These are phyloP conservation scores for Drosophila subpulchrella DNA, from an alignment of 1,140 invertebrate species.

Conservation along the genomic window DNA sequence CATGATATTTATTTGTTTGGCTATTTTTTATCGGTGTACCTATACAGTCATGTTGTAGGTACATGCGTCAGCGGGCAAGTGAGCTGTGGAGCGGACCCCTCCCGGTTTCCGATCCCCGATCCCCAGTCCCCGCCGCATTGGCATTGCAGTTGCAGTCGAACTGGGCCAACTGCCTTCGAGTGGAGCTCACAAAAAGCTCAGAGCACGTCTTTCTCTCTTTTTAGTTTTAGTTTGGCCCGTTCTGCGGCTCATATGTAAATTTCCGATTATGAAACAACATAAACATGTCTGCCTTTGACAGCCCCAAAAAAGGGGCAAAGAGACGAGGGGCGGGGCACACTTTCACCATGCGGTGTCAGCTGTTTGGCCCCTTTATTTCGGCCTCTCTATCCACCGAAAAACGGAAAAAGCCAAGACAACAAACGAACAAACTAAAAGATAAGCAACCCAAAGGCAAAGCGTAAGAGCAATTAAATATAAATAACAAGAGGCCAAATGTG, in stretches of 20 bases:
- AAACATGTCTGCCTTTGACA: slow-evolving; percentile 58
- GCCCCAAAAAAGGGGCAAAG: slow-evolving; percentile 3
- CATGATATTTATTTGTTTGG: background rate
- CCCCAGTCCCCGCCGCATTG: background rate
- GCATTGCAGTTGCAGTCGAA: slow-evolving; percentile 46
- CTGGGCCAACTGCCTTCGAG: slow-evolving; percentile 40
- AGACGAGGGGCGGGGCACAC: slow-evolving; percentile 40
- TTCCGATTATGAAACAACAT: slow-evolving; percentile 79
- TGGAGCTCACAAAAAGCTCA: slow-evolving; percentile 13
- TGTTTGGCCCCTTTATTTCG: slow-evolving; percentile 55
- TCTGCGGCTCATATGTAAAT: slow-evolving; percentile 67
- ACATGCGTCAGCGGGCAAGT: slow-evolving; percentile 46
- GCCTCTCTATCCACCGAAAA: slow-evolving; percentile 31
- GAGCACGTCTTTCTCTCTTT: slow-evolving; percentile 16
- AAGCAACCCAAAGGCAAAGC: slow-evolving; percentile 54
- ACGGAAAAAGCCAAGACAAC: slow-evolving; percentile 61
- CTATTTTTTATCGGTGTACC: background rate
- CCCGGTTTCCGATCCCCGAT: slow-evolving; percentile 21
- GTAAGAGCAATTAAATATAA: slow-evolving; percentile 72
- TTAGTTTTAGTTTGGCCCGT: background rate
- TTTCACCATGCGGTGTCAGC: slow-evolving; percentile 71
- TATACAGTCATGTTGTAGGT: slow-evolving; percentile 6
- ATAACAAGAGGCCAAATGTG: slow-evolving; percentile 25
- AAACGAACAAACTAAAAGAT: slow-evolving; percentile 54
- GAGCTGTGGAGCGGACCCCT: slow-evolving; percentile 28